Evolutionary conservation across 2,113 vertebrate genomes (phyloP), one percentile per base, ranked within the genome.

Genomic region (Stictonetta naevosa): DNA sequence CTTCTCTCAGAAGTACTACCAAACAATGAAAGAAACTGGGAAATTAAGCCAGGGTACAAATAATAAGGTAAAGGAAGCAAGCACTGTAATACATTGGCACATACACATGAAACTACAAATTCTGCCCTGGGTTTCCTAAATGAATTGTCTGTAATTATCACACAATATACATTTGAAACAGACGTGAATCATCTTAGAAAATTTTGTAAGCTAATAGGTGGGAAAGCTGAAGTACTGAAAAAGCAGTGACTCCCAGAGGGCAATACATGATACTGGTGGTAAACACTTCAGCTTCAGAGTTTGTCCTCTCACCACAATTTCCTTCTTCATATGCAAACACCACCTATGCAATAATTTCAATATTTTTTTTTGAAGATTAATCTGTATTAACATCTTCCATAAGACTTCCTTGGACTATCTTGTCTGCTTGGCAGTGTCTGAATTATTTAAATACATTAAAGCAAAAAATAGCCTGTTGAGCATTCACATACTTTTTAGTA

Each of bases 11-110:
- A 96, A 97, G 60, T 52, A 83, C 80, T 67, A 77, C 58, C 89
- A 91, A 97, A 87, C 33, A 68, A 60, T 28, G 44, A 42, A 93
- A 96, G 87, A 91, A 96, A 87, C 71, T 95, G 63, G 89, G 64
- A 68, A 23, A 81, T 68, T 38, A 36, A 74, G 74, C 56, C 64
- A 76, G 46, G 73, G 28, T 68, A 91, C 46, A 87, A 93, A 94
- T 74, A 93, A 46, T 36, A 90, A 83, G 55, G 59, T 90, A 56
- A 92, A 92, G 20, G 83, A 95, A 96, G 64, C 42, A 93, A 95
- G 86, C 50, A 69, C 62, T 72, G 60, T 68, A 88, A 90, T 80
- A 71, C 50, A 74, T 83, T n/a, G 55, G 46, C 84, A 76, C 20
- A 14, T 80, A 58, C 81, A 77, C 31, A 18, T 52, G 28, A 81